phyloP scores from a whole-genome alignment of 2,797 vertebrate species.

The Rhyacichthys aspro region DNA sequence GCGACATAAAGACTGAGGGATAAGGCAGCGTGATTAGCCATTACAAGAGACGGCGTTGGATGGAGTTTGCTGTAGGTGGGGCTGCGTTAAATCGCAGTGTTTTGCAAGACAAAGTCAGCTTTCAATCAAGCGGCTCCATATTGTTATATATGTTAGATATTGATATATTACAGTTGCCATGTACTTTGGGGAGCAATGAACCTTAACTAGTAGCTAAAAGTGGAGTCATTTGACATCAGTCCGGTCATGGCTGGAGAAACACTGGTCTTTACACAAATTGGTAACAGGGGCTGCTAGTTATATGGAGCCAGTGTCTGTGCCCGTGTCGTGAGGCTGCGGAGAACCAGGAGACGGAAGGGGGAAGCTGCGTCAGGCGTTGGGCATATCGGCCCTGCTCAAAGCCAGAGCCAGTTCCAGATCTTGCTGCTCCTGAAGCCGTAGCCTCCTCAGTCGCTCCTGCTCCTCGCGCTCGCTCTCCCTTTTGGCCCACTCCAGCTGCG shows the following conservation, averaged over 20 bases:
- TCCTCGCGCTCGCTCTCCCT: conserved; percentile 92
- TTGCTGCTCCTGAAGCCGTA: conserved; percentile 91
- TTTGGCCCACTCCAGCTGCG: conserved; percentile 96
- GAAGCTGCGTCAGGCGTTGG: conserved; percentile 75
- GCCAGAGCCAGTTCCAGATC: conserved; percentile 95
- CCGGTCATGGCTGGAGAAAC: conserved; percentile 46
- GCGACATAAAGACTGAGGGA: conserved; percentile 31
- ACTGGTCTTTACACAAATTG: conserved; percentile 47
- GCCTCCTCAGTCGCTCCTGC: conserved; percentile 86
- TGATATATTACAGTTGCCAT: conserved; percentile 64
- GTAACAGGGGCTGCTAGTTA: conserved; percentile 47
- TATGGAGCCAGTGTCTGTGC: conserved; percentile 35
- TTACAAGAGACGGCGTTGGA: conserved; percentile 40
- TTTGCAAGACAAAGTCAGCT: conserved; percentile 46
- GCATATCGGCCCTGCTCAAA: conserved; percentile 92
- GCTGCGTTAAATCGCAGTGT: conserved; percentile 42
- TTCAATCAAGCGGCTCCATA: conserved; percentile 54
- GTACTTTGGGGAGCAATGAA: conserved; percentile 61
- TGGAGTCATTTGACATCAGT: conserved; percentile 53
- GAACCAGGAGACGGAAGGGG: conserved; percentile 13
- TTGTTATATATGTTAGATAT: too few species aligned
- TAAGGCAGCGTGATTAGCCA: conserved; percentile 41
- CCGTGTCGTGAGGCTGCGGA: conserved; percentile 29
- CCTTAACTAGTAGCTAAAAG: conserved; percentile 59
- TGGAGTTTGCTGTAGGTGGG: conserved; percentile 49